Evolutionary conservation across 2,797 vertebrate species (phyloP), one percentile per base, ranked within the genome.

Genomic region (Semaprochilodus insignis): DNA sequence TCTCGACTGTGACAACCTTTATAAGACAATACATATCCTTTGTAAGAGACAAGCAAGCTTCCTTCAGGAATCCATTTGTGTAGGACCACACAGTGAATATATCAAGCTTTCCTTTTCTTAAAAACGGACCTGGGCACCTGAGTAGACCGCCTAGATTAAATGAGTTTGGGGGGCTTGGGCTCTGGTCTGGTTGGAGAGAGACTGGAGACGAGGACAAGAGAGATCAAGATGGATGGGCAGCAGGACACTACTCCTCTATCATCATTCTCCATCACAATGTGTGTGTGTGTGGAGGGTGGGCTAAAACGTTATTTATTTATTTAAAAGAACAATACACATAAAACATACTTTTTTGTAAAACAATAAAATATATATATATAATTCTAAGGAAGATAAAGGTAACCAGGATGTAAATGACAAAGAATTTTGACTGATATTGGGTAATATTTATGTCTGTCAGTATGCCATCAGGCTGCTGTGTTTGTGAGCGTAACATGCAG

Each of bases 181-280:
- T 88, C 77, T 21, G 82, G 88, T 79, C 69, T 74, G 82, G 44
- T 82, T 84, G 76, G 40, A 86, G 21, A 67, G 71, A 70, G 65
- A 70, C 84, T 77, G 74, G 60, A 86, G 81, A 86, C 63, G 73
- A 81, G 83, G 77, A 87, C 84, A 84, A 83, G 76, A 78, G 83
- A 89, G 90, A 94, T 92, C 91, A 93, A 94, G 94, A 94, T 92
- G 92, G 92, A 95, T 94, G 93, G 90, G 88, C 86, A 80, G 87
- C 86, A 86, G 84, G 86, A 89, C 87, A 77, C 40, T 81, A 87
- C 92, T 94, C 89, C 83, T 95, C 92, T 87, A 93, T 95, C 94
- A 95, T 95, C 90, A 93, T 95, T 95, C 93, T 89, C 44, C 11
- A 48, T 48, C 44, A 48, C 44, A 48, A 91, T 89, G 89, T 90